phyloP scores from a whole-genome alignment of 2,113 vertebrate species.

The Connochaetes taurinus region DNA sequence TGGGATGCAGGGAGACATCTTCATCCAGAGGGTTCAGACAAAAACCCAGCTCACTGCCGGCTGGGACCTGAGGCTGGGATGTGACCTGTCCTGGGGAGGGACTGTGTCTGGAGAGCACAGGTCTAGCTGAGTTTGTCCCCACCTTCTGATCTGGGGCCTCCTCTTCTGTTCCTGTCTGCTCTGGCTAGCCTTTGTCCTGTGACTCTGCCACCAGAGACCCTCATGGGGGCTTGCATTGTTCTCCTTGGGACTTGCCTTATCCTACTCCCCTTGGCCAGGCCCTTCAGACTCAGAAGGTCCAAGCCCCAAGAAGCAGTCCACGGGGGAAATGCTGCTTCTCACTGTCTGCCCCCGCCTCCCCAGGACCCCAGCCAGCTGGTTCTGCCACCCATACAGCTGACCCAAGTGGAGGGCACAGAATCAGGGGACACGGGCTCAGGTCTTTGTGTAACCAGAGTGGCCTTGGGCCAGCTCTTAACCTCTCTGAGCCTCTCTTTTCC shows the following conservation, averaged over 20 bases:
- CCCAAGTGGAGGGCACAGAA: background rate
- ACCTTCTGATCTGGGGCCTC: background rate
- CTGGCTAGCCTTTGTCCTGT: background rate
- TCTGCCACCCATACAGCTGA: background rate
- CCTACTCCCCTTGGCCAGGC: background rate
- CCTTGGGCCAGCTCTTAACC: background rate
- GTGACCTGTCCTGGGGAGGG: background rate
- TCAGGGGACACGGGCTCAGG: background rate
- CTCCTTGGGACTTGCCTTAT: background rate
- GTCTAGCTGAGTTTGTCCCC: too few species aligned
- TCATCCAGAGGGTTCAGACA: background rate
- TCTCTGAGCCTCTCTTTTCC: background rate
- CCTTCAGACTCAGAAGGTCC: background rate
- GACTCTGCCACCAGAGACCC: background rate
- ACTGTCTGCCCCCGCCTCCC: fast-evolving
- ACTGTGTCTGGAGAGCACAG: background rate
- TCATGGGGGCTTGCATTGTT: background rate
- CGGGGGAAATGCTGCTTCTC: background rate
- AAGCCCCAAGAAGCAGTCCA: background rate
- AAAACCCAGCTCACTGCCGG: background rate
- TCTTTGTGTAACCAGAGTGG: background rate
- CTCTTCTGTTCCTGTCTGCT: background rate
- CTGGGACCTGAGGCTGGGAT: background rate
- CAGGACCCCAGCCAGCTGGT: background rate
- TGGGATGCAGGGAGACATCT: background rate